These are phyloP conservation scores for Rhynchotus rufescens DNA, from an alignment of 2,797 vertebrate species.

Conservation along the genomic window DNA sequence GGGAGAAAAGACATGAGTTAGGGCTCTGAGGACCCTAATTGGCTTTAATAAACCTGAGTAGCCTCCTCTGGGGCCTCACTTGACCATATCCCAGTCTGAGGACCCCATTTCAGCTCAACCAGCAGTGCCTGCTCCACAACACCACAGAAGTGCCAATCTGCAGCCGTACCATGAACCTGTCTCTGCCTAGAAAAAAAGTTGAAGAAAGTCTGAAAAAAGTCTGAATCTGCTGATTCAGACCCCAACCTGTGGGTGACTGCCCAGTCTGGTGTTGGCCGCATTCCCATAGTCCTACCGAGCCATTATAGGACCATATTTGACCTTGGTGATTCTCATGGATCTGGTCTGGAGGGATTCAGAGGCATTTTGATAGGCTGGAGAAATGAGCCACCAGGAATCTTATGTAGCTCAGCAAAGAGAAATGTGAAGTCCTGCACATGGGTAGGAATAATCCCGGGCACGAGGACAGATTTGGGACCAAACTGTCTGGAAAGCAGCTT, in stretches of 20 bases:
- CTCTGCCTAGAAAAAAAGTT: neutral
- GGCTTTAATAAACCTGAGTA: neutral
- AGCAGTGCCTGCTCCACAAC: accelerated
- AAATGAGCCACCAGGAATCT: neutral
- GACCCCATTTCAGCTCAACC: neutral
- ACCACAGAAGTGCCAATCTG: neutral
- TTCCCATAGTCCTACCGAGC: too few relatives aligned
- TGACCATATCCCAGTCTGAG: neutral
- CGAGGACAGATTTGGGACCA: neutral
- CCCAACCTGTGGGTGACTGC: too few relatives aligned
- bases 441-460: neutral
- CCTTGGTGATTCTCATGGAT: too few relatives aligned
- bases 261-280: too few relatives aligned
- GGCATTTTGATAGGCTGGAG: neutral
- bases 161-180: neutral
- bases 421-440: neutral
- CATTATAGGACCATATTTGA: too few relatives aligned
- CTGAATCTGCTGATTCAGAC: too few relatives aligned
- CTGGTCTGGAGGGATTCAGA: neutral
- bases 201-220: too few relatives aligned
- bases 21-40: neutral
- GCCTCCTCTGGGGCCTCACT: neutral
- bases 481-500: neutral
- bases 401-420: neutral
- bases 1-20: neutral